Evolutionary conservation across 2,888 invertebrate genomes (phyloP).

Genomic region (Drosophila monieri): DNA sequence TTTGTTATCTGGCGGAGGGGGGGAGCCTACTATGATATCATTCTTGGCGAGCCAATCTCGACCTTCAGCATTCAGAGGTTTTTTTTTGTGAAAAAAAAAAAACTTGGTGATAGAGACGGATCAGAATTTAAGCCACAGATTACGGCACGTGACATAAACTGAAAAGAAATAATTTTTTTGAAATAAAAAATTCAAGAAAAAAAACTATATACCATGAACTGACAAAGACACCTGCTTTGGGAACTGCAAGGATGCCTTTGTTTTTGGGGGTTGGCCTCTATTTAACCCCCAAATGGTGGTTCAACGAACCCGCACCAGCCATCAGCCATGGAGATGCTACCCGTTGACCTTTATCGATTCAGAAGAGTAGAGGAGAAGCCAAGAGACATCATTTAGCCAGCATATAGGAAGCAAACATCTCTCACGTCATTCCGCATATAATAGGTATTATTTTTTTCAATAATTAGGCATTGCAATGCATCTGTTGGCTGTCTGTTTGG

Average conservation of each 20-base stretch:
- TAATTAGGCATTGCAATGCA: constrained; percentile 56
- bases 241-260: constrained; percentile 12
- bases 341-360: constrained; percentile 38
- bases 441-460: constrained; percentile 46
- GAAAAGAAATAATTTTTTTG: not conserved
- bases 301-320: constrained; percentile 38
- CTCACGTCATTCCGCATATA: constrained; percentile 2
- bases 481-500: constrained; percentile 38
- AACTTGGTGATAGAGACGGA: constrained; percentile 24
- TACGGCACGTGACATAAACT: constrained; percentile 41
- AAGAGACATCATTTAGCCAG: too few relatives aligned
- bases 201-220: not conserved
- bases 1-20: constrained; percentile 62
- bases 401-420: too few relatives aligned
- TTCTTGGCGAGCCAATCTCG: constrained; percentile 51
- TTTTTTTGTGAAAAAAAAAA: constrained; percentile 31
- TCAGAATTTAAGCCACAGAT: constrained; percentile 23
- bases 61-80: constrained; percentile 70
- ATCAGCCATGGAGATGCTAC: constrained; percentile 32
- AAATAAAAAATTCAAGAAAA: not conserved
- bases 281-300: constrained; percentile 35
- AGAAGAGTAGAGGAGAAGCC: too few relatives aligned
- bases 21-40: constrained; percentile 64
- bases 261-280: constrained; percentile 31
- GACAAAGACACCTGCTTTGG: constrained; percentile 14